Percentiles rank a stretch among this genome's conserved stretches.
These are phyloP conservation scores for Craniophora ligustri DNA, from an alignment of 2,888 invertebrate species.

Conservation along the genomic window DNA sequence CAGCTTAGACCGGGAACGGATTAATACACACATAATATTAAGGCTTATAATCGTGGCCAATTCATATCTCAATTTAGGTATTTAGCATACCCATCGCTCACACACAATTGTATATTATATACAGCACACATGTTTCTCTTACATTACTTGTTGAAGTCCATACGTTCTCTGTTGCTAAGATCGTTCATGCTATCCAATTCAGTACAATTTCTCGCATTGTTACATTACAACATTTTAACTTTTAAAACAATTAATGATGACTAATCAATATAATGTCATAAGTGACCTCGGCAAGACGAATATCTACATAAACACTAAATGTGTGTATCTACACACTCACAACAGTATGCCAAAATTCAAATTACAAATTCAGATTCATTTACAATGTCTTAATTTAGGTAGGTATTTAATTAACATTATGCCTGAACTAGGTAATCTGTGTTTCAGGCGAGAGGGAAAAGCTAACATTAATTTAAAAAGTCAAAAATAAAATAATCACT, in stretches of 20 bases:
- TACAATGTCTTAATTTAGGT: too few species aligned
- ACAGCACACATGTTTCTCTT: background rate
- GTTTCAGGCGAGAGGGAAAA: too few species aligned
- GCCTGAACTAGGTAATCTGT: too few species aligned
- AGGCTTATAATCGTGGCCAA: background rate
- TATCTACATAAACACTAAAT: background rate
- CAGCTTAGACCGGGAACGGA: background rate
- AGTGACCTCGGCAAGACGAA: constrained; percentile 1
- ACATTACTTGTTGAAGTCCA: background rate
- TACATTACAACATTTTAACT: background rate
- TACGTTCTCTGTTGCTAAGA: background rate
- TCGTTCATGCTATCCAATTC: background rate
- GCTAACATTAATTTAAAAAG: too few species aligned
- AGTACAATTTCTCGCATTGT: background rate
- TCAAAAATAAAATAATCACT: too few species aligned
- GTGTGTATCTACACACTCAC: background rate
- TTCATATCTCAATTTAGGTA: background rate
- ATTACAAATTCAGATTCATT: too few species aligned
- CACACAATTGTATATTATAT: too few species aligned
- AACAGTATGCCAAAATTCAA: background rate
- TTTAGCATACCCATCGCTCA: background rate
- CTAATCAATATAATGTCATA: constrained; percentile 1
- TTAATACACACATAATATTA: background rate
- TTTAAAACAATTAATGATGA: background rate
- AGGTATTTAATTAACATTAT: too few species aligned